Conservation (phyloP, 2,797 vertebrate species). For the Zenarchopterus dispar region DNA sequence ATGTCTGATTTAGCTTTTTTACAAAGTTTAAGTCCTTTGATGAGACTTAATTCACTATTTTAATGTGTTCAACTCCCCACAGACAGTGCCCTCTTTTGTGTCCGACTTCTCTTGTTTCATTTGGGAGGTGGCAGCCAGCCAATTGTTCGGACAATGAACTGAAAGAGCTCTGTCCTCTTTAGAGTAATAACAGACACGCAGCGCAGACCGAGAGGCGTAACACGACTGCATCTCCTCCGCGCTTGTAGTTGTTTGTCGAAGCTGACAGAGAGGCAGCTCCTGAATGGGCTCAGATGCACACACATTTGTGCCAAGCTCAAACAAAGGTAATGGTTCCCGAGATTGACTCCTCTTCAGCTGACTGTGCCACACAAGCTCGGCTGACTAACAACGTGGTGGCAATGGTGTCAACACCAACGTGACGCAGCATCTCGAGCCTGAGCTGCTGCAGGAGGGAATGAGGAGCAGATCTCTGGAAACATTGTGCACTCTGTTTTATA, state of each 20-base stretch:
- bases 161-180: conserved; percentile 32
- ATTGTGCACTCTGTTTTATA: not conserved
- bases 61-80: not conserved
- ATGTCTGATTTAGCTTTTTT: too few species aligned
- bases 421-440: conserved; percentile 17
- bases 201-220: conserved; percentile 58
- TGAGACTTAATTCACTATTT: too few species aligned
- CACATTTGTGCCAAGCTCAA: conserved; percentile 45
- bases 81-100: not conserved
- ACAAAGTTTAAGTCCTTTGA: too few species aligned
- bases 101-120: conserved; percentile 30
- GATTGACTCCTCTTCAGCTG: conserved; percentile 46
- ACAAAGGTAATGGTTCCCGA: conserved; percentile 44
- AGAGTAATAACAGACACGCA: conserved; percentile 69
- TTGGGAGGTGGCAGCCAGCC: conserved; percentile 25
- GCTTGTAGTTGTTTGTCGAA: conserved; percentile 43
- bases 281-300: conserved; percentile 45
- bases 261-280: conserved; percentile 42
- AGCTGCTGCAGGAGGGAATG: conserved; percentile 10
- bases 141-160: conserved; percentile 39
- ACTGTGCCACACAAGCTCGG: conserved; percentile 30
- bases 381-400: conserved; percentile 30
- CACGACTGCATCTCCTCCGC: conserved; percentile 39
- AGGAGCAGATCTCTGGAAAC: conserved; percentile 7
- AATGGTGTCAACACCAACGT: conserved; percentile 8